Conservation (phyloP, 1,140 invertebrate genomes). For the Aphelinus certus region DNA sequence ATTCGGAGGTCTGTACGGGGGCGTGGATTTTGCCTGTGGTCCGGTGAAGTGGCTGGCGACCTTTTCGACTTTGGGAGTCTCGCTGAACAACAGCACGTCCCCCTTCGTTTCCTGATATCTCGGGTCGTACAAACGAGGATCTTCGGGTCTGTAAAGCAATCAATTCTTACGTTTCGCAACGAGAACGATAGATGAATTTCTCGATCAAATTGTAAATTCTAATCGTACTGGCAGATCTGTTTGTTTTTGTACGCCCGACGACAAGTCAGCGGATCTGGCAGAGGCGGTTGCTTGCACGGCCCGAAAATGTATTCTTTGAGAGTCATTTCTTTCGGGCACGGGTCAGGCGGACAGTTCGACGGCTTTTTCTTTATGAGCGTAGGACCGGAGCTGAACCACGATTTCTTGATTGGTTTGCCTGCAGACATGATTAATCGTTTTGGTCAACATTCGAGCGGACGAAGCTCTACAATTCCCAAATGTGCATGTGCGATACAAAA, state of each 20-base stretch:
- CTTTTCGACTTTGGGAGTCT: constrained; percentile 4
- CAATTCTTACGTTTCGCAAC: too few species aligned
- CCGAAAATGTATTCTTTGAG: constrained; percentile 42
- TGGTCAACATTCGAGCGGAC: too few species aligned
- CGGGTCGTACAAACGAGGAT: constrained; percentile 33
- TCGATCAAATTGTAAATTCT: not conserved
- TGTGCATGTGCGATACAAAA: too few species aligned
- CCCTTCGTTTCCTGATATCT: constrained; percentile 10
- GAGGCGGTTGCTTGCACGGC: constrained; percentile 1
- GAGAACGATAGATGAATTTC: too few species aligned
- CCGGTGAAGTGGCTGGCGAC: not conserved
- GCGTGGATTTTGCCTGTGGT: constrained; percentile 36
- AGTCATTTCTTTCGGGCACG: not conserved
- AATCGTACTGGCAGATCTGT: constrained; percentile 13
- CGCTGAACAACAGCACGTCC: constrained; percentile 41
- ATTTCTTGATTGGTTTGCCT: constrained; percentile 17
- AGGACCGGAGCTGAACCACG: not conserved
- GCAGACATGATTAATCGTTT: too few species aligned
- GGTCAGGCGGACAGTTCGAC: not conserved
- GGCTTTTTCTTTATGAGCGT: constrained; percentile 17
- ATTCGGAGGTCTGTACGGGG: constrained; percentile 33
- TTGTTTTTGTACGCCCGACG: not conserved
- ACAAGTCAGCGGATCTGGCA: constrained; percentile 29
- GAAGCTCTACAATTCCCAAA: too few species aligned
- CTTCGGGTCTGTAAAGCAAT: not conserved